These are phyloP conservation scores for Acrobasis consociella DNA, from an alignment of 2,888 invertebrate genomes.

Conservation along the genomic window DNA sequence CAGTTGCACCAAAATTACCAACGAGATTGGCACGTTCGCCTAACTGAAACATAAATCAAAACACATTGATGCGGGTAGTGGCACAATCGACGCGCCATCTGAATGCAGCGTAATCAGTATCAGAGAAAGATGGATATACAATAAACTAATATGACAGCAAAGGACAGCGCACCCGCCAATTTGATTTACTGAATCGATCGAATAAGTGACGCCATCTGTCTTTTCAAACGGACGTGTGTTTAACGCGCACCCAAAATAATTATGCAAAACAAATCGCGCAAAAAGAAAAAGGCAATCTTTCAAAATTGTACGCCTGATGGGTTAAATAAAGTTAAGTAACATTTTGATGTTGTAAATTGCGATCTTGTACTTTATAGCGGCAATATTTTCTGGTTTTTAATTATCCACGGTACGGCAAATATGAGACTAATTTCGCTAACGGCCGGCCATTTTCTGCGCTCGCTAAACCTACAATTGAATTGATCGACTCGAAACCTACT, in stretches of 20 bases:
- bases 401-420: constrained; percentile 20
- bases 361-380: constrained; percentile 5
- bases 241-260: constrained; percentile 32
- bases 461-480: constrained; percentile 22
- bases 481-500: constrained; percentile 37
- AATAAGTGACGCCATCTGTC: constrained; percentile 58
- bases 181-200: constrained; percentile 58
- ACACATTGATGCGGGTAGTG: constrained; percentile 58
- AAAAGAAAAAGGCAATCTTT: constrained; percentile 7
- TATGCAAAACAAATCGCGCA: constrained; percentile 32
- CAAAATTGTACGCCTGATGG: constrained; percentile 31
- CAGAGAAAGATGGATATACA: constrained; percentile 38
- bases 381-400: constrained; percentile 19
- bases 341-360: constrained; percentile 7
- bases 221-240: constrained; percentile 42
- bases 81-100: constrained; percentile 46
- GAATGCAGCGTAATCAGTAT: constrained; percentile 49
- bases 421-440: constrained; percentile 29
- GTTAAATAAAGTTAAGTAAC: not conserved
- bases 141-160: constrained; percentile 27
- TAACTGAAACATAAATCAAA: constrained; percentile 60
- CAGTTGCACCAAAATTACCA: constrained; percentile 38
- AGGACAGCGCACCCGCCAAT: constrained; percentile 46
- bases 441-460: constrained; percentile 20
- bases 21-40: constrained; percentile 41